These are phyloP conservation scores for Chinchilla lanigera DNA, from an alignment of 2,113 vertebrate genomes.

Conservation along the genomic window DNA sequence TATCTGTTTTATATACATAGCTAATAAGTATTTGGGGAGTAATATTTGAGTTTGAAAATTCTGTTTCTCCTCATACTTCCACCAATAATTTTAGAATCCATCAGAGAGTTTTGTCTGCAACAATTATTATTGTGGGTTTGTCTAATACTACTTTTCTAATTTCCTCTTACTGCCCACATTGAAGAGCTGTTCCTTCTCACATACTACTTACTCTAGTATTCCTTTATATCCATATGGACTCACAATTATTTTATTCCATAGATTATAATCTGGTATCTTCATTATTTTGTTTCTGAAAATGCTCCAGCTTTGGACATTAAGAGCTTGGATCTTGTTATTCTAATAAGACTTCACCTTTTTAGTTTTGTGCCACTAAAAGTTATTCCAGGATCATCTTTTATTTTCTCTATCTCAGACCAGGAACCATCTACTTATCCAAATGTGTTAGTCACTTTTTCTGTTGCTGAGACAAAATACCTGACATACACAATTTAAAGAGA, in stretches of 20 bases:
- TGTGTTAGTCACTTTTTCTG: too few relatives aligned
- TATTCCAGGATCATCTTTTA: background rate
- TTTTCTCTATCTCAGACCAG: background rate
- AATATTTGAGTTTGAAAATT: background rate
- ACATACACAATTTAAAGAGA: too few relatives aligned
- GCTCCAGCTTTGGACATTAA: background rate
- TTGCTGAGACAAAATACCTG: too few relatives aligned
- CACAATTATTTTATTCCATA: background rate
- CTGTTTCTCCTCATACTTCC: background rate
- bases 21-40: background rate
- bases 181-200: background rate
- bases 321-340: background rate
- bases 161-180: background rate
- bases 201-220: background rate
- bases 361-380: background rate
- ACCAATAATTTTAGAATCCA: background rate
- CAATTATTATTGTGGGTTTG: background rate
- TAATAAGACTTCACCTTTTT: background rate
- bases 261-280: background rate
- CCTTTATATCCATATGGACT: background rate
- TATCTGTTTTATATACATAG: background rate
- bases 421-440: too few relatives aligned
- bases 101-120: background rate
- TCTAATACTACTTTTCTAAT: background rate
- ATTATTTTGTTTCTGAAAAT: background rate